A percentile compares a stretch with the other conserved stretches of the same genome.
These are phyloP conservation scores for Nysson spinosus DNA, from an alignment of 2,888 invertebrate species.

Conservation along the genomic window DNA sequence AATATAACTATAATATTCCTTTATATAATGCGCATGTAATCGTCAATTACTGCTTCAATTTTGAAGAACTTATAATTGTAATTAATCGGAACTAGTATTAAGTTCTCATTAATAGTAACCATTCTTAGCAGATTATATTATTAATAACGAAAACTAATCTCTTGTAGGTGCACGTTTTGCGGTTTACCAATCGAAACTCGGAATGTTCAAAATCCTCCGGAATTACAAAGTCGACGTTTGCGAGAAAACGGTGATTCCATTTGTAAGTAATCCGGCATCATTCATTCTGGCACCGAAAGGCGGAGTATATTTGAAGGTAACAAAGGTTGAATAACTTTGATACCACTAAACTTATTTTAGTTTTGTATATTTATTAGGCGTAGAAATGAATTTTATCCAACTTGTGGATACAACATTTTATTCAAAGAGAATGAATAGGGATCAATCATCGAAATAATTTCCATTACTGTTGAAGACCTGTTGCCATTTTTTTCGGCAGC, in stretches of 20 bases:
- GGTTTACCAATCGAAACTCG: conserved; percentile 73
- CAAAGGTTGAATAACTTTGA: conserved; percentile 48
- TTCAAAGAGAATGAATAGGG: no score
- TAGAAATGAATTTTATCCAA: neutral
- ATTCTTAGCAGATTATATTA: neutral
- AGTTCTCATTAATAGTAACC: neutral
- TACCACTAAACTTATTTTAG: no score
- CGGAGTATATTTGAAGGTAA: conserved; percentile 69
- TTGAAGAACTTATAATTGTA: no score
- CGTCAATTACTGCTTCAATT: no score
- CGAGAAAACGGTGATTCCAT: conserved; percentile 66
- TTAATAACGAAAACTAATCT: neutral
- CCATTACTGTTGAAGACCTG: no score
- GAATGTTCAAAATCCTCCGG: conserved; percentile 69
- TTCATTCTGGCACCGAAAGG: conserved; percentile 66
- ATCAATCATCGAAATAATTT: no score
- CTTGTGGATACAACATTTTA: no score
- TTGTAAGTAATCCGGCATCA: conserved; percentile 54
- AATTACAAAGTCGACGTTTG: conserved; percentile 71
- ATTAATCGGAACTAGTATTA: neutral
- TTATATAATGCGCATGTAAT: no score
- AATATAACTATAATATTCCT: no score
- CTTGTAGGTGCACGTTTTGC: conserved; percentile 65
- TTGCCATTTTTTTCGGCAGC: no score
- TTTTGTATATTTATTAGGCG: neutral